Conservation (phyloP, 1,140 invertebrate genomes). For the Drosophila rhopaloa region DNA sequence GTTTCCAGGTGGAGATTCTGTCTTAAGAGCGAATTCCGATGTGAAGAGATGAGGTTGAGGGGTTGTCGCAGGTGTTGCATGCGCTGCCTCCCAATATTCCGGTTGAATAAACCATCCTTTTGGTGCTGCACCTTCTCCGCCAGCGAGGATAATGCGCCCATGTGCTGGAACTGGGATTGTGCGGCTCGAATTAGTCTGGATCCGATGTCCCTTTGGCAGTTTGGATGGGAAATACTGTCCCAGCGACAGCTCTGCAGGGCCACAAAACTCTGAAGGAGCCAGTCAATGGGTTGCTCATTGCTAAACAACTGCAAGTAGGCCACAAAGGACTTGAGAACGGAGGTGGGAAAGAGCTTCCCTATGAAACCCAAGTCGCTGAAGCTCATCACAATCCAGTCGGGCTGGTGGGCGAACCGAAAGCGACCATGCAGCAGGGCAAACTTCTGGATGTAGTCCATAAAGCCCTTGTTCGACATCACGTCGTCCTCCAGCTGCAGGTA, state of each 20-base stretch:
- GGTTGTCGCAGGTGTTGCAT: conserved; percentile 44
- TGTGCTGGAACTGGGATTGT: conserved; percentile 48
- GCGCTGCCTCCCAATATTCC: background rate
- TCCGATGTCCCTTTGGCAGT: conserved; percentile 6
- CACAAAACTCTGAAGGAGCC: conserved; percentile 47
- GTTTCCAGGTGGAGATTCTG: background rate
- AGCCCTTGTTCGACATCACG: conserved; percentile 8
- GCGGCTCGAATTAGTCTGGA: conserved; percentile 2
- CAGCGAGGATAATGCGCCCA: conserved; percentile 23
- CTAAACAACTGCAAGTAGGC: conserved; percentile 31
- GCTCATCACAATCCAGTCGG: conserved; percentile 49
- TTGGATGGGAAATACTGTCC: conserved; percentile 16
- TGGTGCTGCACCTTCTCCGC: conserved; percentile 10
- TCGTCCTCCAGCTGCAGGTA: conserved; percentile 56
- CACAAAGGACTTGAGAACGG: conserved; percentile 13
- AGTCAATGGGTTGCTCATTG: conserved; percentile 51
- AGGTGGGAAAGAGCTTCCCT: conserved; percentile 42
- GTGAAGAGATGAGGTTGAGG: conserved; percentile 22
- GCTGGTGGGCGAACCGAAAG: conserved; percentile 23
- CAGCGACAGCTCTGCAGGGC: conserved; percentile 44
- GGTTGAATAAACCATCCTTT: conserved; percentile 1
- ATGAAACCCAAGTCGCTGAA: conserved; percentile 48
- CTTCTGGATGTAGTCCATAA: conserved; percentile 33
- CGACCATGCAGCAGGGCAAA: conserved; percentile 3
- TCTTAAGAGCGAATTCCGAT: conserved; percentile 1